A percentile compares a stretch with the other conserved stretches of the same genome.
Conservation (phyloP, 2,113 vertebrate species). For the Ceuthmochares aereus region DNA sequence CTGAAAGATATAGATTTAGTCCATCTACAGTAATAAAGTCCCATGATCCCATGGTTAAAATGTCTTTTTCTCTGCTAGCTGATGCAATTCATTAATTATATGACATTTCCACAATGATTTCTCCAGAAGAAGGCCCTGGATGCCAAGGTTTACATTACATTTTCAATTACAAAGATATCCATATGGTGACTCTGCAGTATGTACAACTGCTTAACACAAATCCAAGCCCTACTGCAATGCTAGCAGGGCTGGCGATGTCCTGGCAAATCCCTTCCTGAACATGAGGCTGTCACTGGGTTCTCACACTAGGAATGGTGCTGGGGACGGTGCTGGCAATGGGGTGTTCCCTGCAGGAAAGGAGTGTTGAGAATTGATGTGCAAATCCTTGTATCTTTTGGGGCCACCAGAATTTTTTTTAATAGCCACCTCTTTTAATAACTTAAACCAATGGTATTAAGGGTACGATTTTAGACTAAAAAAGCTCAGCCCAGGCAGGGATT, state of each 20-base stretch:
- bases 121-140: slow-evolving; percentile 13
- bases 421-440: neutral
- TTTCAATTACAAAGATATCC: slow-evolving; percentile 60
- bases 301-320: neutral
- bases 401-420: neutral
- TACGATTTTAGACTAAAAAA: neutral
- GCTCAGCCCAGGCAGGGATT: neutral
- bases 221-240: neutral
- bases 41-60: slow-evolving; percentile 54
- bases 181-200: slow-evolving; percentile 65
- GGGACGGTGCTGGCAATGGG: neutral
- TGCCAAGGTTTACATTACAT: slow-evolving; percentile 67
- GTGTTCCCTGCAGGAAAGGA: neutral
- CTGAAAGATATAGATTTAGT: slow-evolving; percentile 51
- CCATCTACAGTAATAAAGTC: slow-evolving; percentile 65
- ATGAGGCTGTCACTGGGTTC: neutral
- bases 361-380: neutral
- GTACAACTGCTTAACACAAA: neutral
- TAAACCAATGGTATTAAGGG: neutral
- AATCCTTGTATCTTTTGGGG: neutral
- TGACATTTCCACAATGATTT: slow-evolving; percentile 52
- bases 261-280: neutral
- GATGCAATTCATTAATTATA: slow-evolving; percentile 64
- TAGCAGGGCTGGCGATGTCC: neutral
- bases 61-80: slow-evolving; percentile 42